Evolutionary conservation across 2,888 invertebrate genomes (phyloP), one percentile per base, ranked within the genome.

Genomic region (Agrotis ipsilon): DNA sequence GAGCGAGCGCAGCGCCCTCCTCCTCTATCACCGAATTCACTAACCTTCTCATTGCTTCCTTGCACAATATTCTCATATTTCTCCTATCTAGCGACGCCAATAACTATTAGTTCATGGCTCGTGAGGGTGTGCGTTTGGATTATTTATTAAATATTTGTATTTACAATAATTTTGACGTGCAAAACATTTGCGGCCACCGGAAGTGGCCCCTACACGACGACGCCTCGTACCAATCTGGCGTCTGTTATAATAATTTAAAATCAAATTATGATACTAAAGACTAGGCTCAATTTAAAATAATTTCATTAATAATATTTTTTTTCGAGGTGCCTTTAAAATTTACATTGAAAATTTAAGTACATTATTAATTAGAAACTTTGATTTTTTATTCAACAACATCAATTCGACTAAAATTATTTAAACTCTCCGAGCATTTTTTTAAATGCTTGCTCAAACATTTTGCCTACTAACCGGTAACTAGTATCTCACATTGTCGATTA

Each of bases 281-380:
- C 96, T 95, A 96, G 96, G 94, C 92, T 93, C 94, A 89, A 93
- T 93, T 87, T 94, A 93, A 93, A 94, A 92, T 93, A 93, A 94
- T 91, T 90, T 86, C 86, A 82, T 91, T 94, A 93, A 92, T 89
- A 90, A 93, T 93, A 92, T 86, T 90, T 62, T 75, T 90, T 92
- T 91, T 92, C 92, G 90, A 94, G 91, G 95, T 96, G 96, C 94
- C 91, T 89, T 92, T 91, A 92, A 91, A 94, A 94, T 95, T 95
- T 95, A 95, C 95, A 95, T 94, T 94, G 94, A 95, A 94, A 90
- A 92, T 94, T 86, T 96, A 96, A 96, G 96, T 96, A 96, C 96
- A 94, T 93, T 94, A 94, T 81, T 92, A 92, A 92, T 94, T 94
- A 95, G 94, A 95, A 94, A 95, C 94, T 94, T 95, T 94, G 92